Evolutionary conservation across 2,113 vertebrate genomes (phyloP), one percentile per base, ranked within the genome.

Genomic region (Pangasianodon gigas): DNA sequence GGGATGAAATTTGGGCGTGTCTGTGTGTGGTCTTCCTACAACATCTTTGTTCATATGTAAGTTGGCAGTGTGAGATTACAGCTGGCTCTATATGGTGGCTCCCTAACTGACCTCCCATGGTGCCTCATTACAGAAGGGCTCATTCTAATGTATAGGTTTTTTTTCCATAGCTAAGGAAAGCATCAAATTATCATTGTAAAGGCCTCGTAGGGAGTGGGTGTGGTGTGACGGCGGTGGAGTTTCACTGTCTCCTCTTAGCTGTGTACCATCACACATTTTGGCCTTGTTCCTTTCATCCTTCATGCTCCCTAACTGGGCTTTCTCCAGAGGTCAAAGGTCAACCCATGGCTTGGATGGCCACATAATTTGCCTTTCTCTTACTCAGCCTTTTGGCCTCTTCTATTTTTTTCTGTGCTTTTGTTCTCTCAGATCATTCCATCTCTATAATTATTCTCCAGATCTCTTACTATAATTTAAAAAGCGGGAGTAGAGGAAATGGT

Each of bases 161-260:
- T n/a, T 62, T 90, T 91, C 91, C 88, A 67, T 90, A 90, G 91
- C 93, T 92, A 88, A 91, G 87, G 90, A 93, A 91, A 95, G 93
- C 91, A 95, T 93, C 75, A 93, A 92, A 95, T 96, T 96, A 95
- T 90, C 95, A 95, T 96, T 94, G 90, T 91, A 96, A 91, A 92
- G 94, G 92, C 84, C 82, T 92, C 81, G 89, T 91, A 88, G 19
- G 89, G 88, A 75, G 87, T 90, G 91, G 87, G 79, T 77, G 85
- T 84, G 82, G 88, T 44, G 54, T 41, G 89, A 65, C 5, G 10
- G 26, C 14, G 9, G 24, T 67, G 74, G 62, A 85, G 67, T 67
- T 80, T 52, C 46, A 87, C 69, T 89, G 65, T 87, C 62, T 84
- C 60, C 74, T 90, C 85, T 91, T 67, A 80, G 88, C 90, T 92